Percentiles rank a stretch among this genome's conserved stretches.
Evolutionary conservation across 1,140 invertebrate species (phyloP).

Genomic region (Platyscapa corneri): DNA sequence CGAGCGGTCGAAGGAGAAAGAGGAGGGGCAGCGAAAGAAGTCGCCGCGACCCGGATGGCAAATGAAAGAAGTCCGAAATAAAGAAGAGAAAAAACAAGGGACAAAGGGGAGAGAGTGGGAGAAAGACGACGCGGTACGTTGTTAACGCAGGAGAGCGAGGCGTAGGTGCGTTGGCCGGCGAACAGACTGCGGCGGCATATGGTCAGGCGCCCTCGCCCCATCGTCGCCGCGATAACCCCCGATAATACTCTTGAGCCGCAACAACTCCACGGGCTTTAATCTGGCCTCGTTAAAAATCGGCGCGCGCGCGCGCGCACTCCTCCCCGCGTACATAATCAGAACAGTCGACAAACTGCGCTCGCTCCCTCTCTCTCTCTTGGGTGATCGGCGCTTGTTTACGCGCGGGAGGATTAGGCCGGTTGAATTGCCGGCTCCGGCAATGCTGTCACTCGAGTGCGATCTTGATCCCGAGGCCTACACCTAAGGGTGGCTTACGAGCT

Average conservation of each 20-base stretch:
- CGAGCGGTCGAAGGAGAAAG: constrained; percentile 33
- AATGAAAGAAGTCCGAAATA: neutral
- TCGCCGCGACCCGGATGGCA: neutral
- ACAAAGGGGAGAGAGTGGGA: neutral
- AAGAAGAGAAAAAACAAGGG: constrained; percentile 3
- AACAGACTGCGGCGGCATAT: constrained; percentile 70
- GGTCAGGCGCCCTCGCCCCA: constrained; percentile 60
- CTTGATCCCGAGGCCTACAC: neutral
- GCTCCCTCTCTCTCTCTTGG: neutral
- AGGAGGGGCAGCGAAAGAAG: neutral
- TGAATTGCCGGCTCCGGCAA: neutral
- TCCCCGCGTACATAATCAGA: constrained; percentile 26
- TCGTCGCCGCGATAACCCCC: constrained; percentile 61
- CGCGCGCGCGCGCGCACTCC: constrained; percentile 1
- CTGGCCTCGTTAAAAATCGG: constrained; percentile 49
- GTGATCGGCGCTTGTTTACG: neutral
- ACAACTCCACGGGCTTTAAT: constrained; percentile 48
- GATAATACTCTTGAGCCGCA: constrained; percentile 54
- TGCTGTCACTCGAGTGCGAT: neutral
- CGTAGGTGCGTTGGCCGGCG: constrained; percentile 52
- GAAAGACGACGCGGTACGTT: neutral
- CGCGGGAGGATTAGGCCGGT: too few species aligned
- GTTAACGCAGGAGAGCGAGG: neutral
- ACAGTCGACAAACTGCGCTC: neutral
- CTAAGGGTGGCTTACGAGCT: neutral